These are phyloP conservation scores for Naso thynnoides DNA, from an alignment of 2,797 vertebrate species.

Conservation along the genomic window DNA sequence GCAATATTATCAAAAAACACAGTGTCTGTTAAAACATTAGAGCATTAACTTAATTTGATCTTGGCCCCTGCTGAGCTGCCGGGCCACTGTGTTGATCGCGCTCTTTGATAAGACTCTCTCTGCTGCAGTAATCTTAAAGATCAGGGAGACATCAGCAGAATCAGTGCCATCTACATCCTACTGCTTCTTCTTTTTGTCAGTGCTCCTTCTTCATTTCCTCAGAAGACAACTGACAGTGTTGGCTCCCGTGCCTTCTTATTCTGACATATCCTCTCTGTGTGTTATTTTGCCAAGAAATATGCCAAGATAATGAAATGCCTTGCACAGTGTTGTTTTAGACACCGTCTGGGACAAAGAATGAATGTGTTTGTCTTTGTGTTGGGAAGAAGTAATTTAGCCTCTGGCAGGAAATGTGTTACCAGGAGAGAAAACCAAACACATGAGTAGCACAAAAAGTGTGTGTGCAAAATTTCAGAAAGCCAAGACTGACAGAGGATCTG, in stretches of 20 bases:
- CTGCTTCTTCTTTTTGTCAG: neutral
- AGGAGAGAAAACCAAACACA: conserved; percentile 41
- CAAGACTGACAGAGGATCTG: conserved; percentile 31
- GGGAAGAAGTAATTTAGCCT: conserved; percentile 46
- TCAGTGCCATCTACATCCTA: neutral
- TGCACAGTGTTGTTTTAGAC: conserved; percentile 11
- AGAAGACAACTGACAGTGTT: neutral
- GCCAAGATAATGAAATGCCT: conserved; percentile 23
- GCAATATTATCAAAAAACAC: conserved; percentile 9
- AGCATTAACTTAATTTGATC: conserved; percentile 35
- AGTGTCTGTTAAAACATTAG: conserved; percentile 6
- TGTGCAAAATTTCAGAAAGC: neutral
- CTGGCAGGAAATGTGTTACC: conserved; percentile 30
- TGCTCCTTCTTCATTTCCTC: neutral
- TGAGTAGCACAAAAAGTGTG: neutral
- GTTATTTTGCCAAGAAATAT: conserved; percentile 14
- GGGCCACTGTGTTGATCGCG: conserved; percentile 26
- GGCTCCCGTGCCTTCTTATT: neutral
- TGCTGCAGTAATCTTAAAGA: conserved; percentile 25
- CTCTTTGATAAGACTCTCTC: conserved; percentile 15
- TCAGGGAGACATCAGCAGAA: neutral
- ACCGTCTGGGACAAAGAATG: conserved; percentile 11
- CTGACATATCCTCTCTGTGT: neutral
- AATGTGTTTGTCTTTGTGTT: conserved; percentile 43
- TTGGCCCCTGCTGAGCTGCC: conserved; percentile 25